Percentiles rank a stretch among this genome's conserved stretches.
phyloP scores from a whole-genome alignment of 2,797 vertebrate species.

The Danio aesculapii region DNA sequence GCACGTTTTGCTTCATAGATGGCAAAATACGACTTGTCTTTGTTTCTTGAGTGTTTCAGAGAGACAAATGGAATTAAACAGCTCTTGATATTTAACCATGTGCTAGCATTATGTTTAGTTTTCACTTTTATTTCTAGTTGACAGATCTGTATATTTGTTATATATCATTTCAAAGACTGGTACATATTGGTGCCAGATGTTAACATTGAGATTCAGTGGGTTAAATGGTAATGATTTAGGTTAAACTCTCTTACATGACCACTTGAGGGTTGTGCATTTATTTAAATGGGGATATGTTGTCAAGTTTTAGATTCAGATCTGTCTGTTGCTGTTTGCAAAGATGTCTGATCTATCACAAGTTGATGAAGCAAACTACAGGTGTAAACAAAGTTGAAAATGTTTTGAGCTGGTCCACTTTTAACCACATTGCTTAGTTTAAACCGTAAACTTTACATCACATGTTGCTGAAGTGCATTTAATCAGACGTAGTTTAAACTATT shows the following conservation, averaged over 20 bases:
- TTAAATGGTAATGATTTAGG: constrained; percentile 1
- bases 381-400: too few species aligned
- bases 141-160: background rate
- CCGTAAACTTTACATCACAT: too few species aligned
- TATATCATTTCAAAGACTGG: background rate
- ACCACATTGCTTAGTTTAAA: too few species aligned
- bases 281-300: background rate
- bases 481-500: too few species aligned
- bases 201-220: background rate
- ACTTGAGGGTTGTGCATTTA: background rate
- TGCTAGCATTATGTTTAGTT: background rate
- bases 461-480: too few species aligned
- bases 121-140: background rate
- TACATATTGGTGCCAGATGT: background rate
- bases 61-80: background rate
- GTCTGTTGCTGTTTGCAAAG: too few species aligned
- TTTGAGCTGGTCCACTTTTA: too few species aligned
- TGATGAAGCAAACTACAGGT: too few species aligned
- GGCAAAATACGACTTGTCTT: background rate
- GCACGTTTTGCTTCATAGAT: background rate
- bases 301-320: background rate
- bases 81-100: background rate
- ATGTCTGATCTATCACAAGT: too few species aligned
- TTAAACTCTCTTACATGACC: background rate
- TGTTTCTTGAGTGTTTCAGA: background rate